phyloP scores from a whole-genome alignment of 2,797 vertebrate genomes.

The Atherinosoma microstoma region DNA sequence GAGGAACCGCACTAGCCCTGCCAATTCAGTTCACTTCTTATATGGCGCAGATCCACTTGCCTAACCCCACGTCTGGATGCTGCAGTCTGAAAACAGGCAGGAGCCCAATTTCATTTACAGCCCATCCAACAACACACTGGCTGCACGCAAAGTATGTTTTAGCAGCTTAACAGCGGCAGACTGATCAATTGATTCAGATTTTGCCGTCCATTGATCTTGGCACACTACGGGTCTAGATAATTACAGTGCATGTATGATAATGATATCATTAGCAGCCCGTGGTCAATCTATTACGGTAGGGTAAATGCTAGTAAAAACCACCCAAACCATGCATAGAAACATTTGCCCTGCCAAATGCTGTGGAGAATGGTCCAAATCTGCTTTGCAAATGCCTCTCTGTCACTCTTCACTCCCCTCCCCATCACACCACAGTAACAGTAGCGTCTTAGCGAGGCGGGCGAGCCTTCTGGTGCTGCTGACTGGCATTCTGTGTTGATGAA shows the following conservation, averaged over 20 bases:
- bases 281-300: conserved; percentile 40
- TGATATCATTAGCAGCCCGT: conserved; percentile 64
- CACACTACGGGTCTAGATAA: conserved; percentile 45
- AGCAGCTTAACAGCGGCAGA: conserved; percentile 61
- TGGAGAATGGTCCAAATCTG: conserved; percentile 62
- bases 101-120: conserved; percentile 54
- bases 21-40: conserved; percentile 55
- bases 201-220: conserved; percentile 72
- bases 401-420: conserved; percentile 23
- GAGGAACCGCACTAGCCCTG: conserved; percentile 43
- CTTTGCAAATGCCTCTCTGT: conserved; percentile 60
- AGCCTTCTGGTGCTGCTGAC: conserved; percentile 68
- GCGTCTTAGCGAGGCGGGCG: conserved; percentile 28
- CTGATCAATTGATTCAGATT: conserved; percentile 74
- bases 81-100: conserved; percentile 53
- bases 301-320: conserved; percentile 49
- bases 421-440: conserved; percentile 50
- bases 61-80: conserved; percentile 60
- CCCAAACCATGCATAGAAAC: conserved; percentile 55
- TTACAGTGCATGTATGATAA: conserved; percentile 63
- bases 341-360: conserved; percentile 56
- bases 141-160: conserved; percentile 72
- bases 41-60: conserved; percentile 57
- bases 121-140: conserved; percentile 53
- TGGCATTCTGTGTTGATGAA: conserved; percentile 78